Base-by-base conservation (phyloP, 2,797 vertebrate genomes). In the Pseudotriccus pelzelni region DNA sequence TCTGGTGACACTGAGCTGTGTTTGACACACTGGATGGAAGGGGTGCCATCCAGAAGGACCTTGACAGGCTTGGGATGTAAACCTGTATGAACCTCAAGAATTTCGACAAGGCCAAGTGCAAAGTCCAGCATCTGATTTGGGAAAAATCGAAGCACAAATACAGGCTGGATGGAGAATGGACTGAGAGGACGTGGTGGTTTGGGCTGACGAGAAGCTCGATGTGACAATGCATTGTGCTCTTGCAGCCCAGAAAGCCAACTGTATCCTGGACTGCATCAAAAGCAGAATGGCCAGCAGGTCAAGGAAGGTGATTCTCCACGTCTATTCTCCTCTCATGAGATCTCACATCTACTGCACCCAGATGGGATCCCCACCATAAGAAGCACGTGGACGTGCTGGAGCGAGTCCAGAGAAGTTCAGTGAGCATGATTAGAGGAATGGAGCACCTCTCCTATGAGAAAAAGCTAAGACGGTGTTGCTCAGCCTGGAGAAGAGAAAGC, bases 341-440 rank as follows among this genome's bases (percentile, higher is more conserved):
- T 39, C 44, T 14, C 28, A 39, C 16, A 20, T 66, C n/a, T 49
- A 15, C 8, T 28, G 18, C 9, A 16, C 24, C 37, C 32, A 28
- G 19, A 17, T 44, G 16, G 9, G 16, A 44, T 44, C 19, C 23
- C 3, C 9, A n/a, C 5, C 13, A 10, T n/a, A 24, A 30, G 30
- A 55, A 66, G 7, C 4, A 44, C 3, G 19, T 18, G 13, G n/a
- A 15, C 11, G 11, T 39, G 37, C 28, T 52, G 11, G 16, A 52
- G 4, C 0, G 0, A 18, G 24, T 39, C 24, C 52, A 39, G 52
- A 59, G 44, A 73, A 59, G 3, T 11, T 17, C 44, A 28, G 4
- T 21, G n/a, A 39, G 12, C 23, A 30, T 15, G n/a, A 52, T 12
- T 7, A n/a, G n/a, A 25, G 7, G 11, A 3, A 37, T 73, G 44